phyloP scores from a whole-genome alignment of 2,888 invertebrate species.

The Charanyca ferruginea region DNA sequence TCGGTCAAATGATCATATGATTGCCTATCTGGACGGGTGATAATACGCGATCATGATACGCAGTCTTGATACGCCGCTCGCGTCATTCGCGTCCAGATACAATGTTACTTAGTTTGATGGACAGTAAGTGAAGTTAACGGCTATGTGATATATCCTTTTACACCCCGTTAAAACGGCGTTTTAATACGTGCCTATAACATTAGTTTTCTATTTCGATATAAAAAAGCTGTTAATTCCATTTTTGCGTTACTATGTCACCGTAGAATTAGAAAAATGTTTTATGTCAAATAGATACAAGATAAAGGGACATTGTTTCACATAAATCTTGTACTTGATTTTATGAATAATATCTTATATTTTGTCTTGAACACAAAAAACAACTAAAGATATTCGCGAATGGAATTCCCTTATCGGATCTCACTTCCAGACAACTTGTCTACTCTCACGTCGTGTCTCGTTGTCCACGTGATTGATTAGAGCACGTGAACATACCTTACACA shows the following conservation, averaged over 20 bases:
- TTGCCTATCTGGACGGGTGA: no score
- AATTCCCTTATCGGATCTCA: slow-evolving; percentile 42
- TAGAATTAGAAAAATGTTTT: neutral
- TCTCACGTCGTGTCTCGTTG: slow-evolving; percentile 34
- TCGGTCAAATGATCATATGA: no score
- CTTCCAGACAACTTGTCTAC: slow-evolving; percentile 32
- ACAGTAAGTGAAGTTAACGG: no score
- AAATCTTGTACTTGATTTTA: neutral
- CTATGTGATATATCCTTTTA: no score
- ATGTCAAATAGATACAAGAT: neutral
- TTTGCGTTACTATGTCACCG: neutral
- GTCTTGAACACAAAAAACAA: neutral
- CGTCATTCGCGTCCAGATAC: no score
- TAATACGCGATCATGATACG: no score
- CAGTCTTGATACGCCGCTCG: no score
- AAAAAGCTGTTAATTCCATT: no score
- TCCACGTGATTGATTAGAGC: slow-evolving; percentile 45
- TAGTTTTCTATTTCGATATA: no score
- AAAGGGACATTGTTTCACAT: neutral
- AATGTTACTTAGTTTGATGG: no score
- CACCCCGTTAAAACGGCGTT: no score
- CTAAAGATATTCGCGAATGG: slow-evolving; percentile 44
- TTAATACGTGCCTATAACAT: no score
- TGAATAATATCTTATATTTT: neutral
- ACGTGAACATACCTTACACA: slow-evolving; percentile 18